Evolutionary conservation across 2,797 vertebrate genomes (phyloP).

Genomic region (Neosalanx taihuensis): DNA sequence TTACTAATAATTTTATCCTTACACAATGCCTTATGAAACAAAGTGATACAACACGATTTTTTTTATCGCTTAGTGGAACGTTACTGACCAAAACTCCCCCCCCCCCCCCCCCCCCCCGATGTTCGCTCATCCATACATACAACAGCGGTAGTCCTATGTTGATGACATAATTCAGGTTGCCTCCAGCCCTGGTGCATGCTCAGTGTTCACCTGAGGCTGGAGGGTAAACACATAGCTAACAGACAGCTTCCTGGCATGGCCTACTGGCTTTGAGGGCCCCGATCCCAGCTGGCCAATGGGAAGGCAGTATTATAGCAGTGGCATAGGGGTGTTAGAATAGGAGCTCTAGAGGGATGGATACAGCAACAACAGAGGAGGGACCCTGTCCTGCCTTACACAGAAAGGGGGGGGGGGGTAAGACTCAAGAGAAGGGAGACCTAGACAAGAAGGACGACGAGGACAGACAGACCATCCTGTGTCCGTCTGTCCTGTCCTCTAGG

Average conservation of each 20-base stretch:
- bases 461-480: not conserved
- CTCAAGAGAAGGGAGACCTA: not conserved
- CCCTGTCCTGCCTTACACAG: no score
- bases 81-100: no score
- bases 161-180: no score
- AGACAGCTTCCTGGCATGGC: constrained; percentile 60
- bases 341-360: not conserved
- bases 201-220: constrained; percentile 50
- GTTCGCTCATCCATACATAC: no score
- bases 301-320: constrained; percentile 21
- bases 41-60: no score
- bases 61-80: no score
- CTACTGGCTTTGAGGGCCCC: constrained; percentile 45
- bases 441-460: constrained; percentile 23
- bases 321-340: constrained; percentile 46
- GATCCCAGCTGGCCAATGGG: constrained; percentile 20
- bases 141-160: no score
- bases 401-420: no score
- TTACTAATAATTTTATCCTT: no score
- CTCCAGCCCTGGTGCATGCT: constrained; percentile 31
- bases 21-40: no score
- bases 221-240: constrained; percentile 71
- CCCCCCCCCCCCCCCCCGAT: no score
- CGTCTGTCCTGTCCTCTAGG: constrained; percentile 43
- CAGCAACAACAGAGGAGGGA: no score